Evolutionary conservation across 30 jellyfish, hydroid and myxozoan genomes (phyloP), one percentile per base, ranked within the genome.

Genomic region (Rhopilema esculentum): DNA sequence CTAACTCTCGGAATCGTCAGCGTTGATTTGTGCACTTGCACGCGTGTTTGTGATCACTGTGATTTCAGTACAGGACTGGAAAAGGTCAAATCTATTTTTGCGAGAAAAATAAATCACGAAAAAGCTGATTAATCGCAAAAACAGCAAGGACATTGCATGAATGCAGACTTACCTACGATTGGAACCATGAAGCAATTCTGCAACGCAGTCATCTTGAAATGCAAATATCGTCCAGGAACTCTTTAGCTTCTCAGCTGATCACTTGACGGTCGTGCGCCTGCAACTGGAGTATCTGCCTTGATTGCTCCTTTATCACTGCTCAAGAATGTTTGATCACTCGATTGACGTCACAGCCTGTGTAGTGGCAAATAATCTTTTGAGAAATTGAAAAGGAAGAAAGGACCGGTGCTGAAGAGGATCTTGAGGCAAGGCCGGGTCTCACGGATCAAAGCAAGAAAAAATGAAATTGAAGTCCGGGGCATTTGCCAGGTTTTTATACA

Each of bases 301-400:
- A 52, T 12, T 72, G 73, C 79, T 50, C 82, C 63, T 83, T 83
- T 83, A 83, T 83, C 91, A 53, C 92, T 62, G 87, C 92, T 31
- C 40, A 84, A 65, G 92, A 70, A 84, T 72, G 92, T 76, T 32
- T 53, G 77, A 69, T 70, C 64, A 79, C 64, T 79, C 81, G 62
- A 84, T 84, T 84, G 92, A 84, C 92, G 92, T 84, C 92, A 84
- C 92, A 72, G 65, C 81, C 92, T 84, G 81, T n/a, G 71, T 27
- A 28, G 72, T 52, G 49, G 80, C 26, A 69, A 67, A 66, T 49
- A 48, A 66, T 81, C 57, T 51, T 28, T 19, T 68, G 78, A 27
- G 53, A n/a, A 49, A 28, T 69, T 68, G 68, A 23, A 61, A 53
- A 62, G 88, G 67, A 21, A 19, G 28, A 25, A 76, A n/a, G 25